These are phyloP conservation scores for Mythimna loreyi DNA, from an alignment of 2,888 invertebrate species.

Conservation along the genomic window DNA sequence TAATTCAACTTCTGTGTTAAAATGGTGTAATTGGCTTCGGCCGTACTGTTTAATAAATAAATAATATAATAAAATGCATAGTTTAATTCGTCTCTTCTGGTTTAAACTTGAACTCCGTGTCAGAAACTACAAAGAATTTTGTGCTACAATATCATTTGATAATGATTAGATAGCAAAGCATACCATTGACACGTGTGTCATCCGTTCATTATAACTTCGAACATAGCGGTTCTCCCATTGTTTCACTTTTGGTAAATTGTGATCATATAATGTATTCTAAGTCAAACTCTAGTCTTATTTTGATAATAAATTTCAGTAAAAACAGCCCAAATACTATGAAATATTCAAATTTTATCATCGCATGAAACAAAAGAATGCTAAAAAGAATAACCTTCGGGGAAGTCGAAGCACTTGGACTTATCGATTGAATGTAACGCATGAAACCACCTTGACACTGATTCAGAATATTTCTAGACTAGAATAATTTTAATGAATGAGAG, in stretches of 20 bases:
- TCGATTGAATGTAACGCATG: conserved; percentile 10
- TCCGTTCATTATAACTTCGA: not conserved
- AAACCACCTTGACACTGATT: conserved; percentile 6
- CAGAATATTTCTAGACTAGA: conserved; percentile 4
- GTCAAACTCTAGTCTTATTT: not conserved
- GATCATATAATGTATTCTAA: not conserved
- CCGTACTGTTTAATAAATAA: too few species aligned
- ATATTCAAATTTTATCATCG: not conserved
- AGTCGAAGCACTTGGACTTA: conserved; percentile 9
- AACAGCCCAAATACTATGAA: not conserved
- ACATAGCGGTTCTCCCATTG: not conserved
- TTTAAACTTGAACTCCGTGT: not conserved
- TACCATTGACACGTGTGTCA: not conserved
- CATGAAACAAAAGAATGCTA: conserved; percentile 16
- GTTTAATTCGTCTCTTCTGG: not conserved
- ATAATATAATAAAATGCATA: not conserved
- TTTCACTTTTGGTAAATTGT: not conserved
- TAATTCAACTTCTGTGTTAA: too few species aligned
- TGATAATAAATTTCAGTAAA: not conserved
- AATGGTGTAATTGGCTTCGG: too few species aligned
- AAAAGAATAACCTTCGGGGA: conserved; percentile 5
- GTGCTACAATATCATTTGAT: not conserved
- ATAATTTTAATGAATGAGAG: not conserved
- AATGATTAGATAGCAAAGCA: too few species aligned
- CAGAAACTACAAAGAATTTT: not conserved